Evolutionary conservation across 1,140 invertebrate species (phyloP), one percentile per base, ranked within the genome.

Genomic region (Pogonomyrmex californicus): DNA sequence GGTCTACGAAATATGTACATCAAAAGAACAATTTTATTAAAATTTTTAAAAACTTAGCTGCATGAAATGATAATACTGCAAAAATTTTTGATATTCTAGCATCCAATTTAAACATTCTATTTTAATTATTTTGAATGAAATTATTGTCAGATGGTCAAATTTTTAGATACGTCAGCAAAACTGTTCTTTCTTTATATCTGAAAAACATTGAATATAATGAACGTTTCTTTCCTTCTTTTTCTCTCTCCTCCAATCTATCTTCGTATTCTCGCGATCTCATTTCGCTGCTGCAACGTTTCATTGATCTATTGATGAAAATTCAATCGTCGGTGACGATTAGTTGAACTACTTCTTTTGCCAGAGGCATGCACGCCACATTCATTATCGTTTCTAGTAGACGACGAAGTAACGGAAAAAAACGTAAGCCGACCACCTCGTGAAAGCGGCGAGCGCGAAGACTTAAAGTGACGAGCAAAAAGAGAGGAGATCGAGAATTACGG

Each of bases 361-460:
- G 9, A 88, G 79, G 66, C 10, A n/a, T 63, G 65, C 65, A 41
- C 47, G 41, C 30, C 9, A 30, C 44, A 73, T 62, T 54, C 51
- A 83, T 76, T 89, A 88, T 85, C 60, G 73, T 86, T 70, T 36
- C 6, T 10, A 54, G 12, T 54, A 65, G 47, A 56, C 6, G 49
- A 44, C 14, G 41, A 36, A 30, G 9, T 60, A 23, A 30, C 30
- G 66, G 33, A n/a, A 47, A 47, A 23, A 14, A 82, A 82, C n/a
- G 23, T 36, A 23, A 49, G 12, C 12, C 10, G 41, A 38, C 17
- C 51, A 7, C 23, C 23, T 23, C 33, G 49, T 56, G 47, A 38
- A 70, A 33, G 30, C 4, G 23, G 51, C 17, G 49, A 56, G 30
- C 56, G 38, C 77, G 38, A 56, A 6, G 38, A 68, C 41, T 87